These are phyloP conservation scores for Rhea pennata DNA, from an alignment of 2,113 vertebrate species.

Conservation along the genomic window DNA sequence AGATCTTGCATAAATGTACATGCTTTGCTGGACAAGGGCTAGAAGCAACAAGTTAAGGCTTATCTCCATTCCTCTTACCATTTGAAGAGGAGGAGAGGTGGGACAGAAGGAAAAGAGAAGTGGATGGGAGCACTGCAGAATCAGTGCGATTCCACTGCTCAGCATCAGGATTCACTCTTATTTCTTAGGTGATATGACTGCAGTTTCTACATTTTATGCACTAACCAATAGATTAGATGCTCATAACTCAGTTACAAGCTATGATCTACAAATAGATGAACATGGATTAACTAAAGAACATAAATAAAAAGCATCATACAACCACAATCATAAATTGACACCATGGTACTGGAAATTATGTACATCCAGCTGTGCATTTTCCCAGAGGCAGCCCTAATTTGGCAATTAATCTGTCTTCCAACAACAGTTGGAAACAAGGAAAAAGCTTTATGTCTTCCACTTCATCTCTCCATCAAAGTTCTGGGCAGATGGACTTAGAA, in stretches of 20 bases:
- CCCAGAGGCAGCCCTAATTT: not conserved
- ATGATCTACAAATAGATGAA: not conserved
- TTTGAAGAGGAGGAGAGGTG: not conserved
- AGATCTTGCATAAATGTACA: not conserved
- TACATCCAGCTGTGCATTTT: not conserved
- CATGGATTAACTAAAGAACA: not conserved
- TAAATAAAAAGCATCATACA: not conserved
- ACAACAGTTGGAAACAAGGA: not conserved
- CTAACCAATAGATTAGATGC: not conserved
- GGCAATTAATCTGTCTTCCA: not conserved
- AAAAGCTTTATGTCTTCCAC: not conserved
- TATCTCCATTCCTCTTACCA: not conserved
- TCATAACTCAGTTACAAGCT: not conserved
- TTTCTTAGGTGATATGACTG: not conserved
- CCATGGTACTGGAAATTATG: not conserved
- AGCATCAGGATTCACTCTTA: not conserved
- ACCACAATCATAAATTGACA: not conserved
- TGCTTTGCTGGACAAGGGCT: not conserved
- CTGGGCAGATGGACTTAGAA: conserved; percentile 38
- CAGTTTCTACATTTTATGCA: conserved; percentile 7
- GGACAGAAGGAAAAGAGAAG: not conserved
- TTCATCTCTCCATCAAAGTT: not conserved
- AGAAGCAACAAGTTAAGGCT: not conserved
- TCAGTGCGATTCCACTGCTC: not conserved
- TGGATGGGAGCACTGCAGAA: not conserved